Base-by-base conservation (phyloP, 2,888 invertebrate genomes). In the Meta bourneti region DNA sequence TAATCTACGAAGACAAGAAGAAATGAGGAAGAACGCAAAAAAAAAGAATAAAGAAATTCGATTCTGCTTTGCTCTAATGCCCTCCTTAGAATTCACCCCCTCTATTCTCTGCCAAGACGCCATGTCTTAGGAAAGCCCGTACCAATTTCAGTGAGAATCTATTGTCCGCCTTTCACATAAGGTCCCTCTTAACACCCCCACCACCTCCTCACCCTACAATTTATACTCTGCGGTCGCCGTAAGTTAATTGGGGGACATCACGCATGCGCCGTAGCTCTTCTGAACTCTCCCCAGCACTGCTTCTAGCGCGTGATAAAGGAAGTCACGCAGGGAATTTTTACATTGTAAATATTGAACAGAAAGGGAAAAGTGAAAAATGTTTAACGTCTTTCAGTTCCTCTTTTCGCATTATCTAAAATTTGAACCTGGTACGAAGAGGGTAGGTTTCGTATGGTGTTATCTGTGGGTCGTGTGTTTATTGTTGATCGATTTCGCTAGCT, bases 221-320 rank as follows among this genome's bases (percentile, higher is more conserved):
- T 83, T 83, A 83, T 83, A 83, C 83, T 83, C 83, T 83, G 74
- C 74, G 72, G 74, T 72, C 81, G 71, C 81, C 83, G 74, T 19
- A 72, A 83, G 72, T 83, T 83, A 83, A 83, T 72, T 83, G 54
- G 72, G 74, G 52, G 74, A 51, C 83, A 51, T 52, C 74, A 74
- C 83, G 83, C 83, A 83, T 83, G 83, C 83, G 74, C 72, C 74
- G 80, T n/a, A 16, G 13, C 19, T 13, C 48, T 8, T 20, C 11
- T 80, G 19, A 9, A 61, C 51, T 7, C 51, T n/a, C n/a, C 52
- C 19, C 8, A 51, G 49, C 51, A 51, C 48, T 74, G 8, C 48
- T 7, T 75, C 51, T n/a, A 70, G 4, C 19, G 49, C 51, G 71
- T 70, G n/a, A 81, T 20, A 81, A 71, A 48, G 81, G 49, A 81